phyloP scores from a whole-genome alignment of 2,113 vertebrate genomes.

The Mastomys natalensis region DNA sequence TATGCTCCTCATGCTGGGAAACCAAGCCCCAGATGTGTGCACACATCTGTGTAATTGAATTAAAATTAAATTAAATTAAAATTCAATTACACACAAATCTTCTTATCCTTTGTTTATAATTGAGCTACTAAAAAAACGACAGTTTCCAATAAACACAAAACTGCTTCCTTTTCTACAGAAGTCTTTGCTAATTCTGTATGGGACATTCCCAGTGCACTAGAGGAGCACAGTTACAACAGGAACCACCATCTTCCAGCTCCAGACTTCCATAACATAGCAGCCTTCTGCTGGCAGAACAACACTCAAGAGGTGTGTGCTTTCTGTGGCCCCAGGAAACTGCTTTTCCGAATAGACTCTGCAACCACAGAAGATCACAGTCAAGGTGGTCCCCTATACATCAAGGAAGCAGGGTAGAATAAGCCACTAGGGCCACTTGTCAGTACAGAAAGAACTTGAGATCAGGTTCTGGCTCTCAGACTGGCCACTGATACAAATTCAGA shows the following conservation, averaged over 20 bases:
- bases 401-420: background rate
- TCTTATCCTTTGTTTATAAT: no score
- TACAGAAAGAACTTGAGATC: background rate
- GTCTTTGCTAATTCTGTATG: background rate
- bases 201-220: background rate
- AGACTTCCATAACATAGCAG: background rate
- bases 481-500: background rate
- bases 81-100: background rate
- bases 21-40: background rate
- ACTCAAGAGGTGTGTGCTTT: background rate
- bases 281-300: background rate
- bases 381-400: fast-evolving
- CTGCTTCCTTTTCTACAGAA: background rate
- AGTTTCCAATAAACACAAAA: background rate
- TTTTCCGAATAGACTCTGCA: background rate
- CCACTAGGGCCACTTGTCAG: background rate
- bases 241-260: fast-evolving
- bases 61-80: no score
- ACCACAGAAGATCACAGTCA: no score
- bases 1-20: background rate
- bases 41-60: background rate
- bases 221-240: background rate
- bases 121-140: background rate
- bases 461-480: background rate
- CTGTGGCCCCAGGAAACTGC: background rate